These are phyloP conservation scores for Anthophora plumipes DNA, from an alignment of 2,888 invertebrate genomes.

Conservation along the genomic window DNA sequence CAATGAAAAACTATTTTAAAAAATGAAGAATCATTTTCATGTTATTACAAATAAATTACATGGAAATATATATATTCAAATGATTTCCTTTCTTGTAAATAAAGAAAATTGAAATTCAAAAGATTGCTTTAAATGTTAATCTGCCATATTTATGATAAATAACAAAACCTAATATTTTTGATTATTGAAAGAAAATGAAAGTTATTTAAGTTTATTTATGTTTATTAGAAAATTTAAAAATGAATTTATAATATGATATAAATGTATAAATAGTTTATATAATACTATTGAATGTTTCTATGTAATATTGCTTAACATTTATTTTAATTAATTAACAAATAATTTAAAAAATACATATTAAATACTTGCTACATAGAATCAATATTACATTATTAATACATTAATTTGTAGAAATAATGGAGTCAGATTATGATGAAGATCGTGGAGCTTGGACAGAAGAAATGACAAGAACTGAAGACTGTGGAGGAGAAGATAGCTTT, in stretches of 20 bases:
- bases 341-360: neutral
- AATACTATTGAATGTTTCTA: neutral
- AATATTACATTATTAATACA: neutral
- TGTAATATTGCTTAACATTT: neutral
- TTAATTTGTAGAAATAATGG: constrained; percentile 70
- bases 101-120: neutral
- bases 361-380: neutral
- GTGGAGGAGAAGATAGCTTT: constrained; percentile 89
- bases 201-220: neutral
- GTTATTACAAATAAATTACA: too few species aligned
- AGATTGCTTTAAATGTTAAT: neutral
- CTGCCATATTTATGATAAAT: neutral
- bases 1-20: too few species aligned
- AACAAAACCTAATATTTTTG: neutral
- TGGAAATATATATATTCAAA: too few species aligned
- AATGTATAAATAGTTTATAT: neutral
- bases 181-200: neutral
- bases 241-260: neutral
- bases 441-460: constrained; percentile 82
- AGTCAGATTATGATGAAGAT: constrained; percentile 81
- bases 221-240: neutral
- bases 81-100: too few species aligned
- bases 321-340: neutral
- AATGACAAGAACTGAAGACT: constrained; percentile 82
- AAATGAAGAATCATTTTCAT: too few species aligned